phyloP scores from a whole-genome alignment of 2,113 vertebrate genomes.

The Montifringilla adamsi region DNA sequence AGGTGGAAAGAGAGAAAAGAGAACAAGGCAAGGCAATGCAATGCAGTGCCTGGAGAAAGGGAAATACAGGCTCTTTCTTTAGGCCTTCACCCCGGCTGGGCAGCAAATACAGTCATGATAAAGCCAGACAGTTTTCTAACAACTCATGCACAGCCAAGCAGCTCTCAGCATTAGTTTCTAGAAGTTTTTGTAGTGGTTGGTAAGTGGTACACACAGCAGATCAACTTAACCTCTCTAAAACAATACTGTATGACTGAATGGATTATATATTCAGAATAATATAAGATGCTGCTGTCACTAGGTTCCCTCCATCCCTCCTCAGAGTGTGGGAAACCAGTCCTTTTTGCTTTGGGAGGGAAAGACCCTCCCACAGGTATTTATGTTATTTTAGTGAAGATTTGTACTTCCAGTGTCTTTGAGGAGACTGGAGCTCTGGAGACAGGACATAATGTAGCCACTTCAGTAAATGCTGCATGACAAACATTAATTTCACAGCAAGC shows the following conservation, averaged over 20 bases:
- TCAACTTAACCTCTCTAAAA: neutral
- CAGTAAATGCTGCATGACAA: neutral
- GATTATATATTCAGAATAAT: neutral
- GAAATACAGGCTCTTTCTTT: neutral
- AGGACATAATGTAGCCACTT: neutral
- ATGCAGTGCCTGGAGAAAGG: neutral
- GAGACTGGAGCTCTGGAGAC: neutral
- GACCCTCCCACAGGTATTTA: neutral
- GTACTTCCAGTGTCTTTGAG: neutral
- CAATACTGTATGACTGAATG: neutral
- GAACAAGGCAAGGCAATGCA: neutral
- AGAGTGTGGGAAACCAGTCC: neutral
- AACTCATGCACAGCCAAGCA: neutral
- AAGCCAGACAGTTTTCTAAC: neutral
- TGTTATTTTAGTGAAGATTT: neutral
- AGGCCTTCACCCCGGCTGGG: neutral
- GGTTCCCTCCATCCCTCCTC: neutral
- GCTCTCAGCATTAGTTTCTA: neutral
- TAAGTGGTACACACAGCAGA: neutral
- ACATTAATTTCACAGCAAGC: neutral
- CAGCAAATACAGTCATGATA: neutral
- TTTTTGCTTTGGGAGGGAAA: neutral
- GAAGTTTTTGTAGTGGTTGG: neutral
- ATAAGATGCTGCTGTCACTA: neutral
- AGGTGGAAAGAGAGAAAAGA: neutral